Percentiles rank a stretch among this genome's conserved stretches.
Evolutionary conservation across 2,113 vertebrate genomes (phyloP).

Genomic region (Vulpes vulpes): DNA sequence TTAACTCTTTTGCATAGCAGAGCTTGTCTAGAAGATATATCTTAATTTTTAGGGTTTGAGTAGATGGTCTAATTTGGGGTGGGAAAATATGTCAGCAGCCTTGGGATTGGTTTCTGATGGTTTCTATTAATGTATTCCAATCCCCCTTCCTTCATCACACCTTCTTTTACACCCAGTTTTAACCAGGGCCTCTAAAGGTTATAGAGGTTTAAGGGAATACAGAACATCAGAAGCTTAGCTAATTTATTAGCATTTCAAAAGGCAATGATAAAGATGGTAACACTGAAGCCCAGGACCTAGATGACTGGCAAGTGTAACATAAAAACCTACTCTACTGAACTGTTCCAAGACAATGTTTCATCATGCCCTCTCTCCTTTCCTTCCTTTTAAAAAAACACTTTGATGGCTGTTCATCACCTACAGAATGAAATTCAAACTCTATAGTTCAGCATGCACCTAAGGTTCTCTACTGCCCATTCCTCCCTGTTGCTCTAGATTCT

Average conservation of each 20-base stretch:
- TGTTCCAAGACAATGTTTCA: neutral
- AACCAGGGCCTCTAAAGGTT: neutral
- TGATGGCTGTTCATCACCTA: neutral
- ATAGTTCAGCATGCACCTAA: neutral
- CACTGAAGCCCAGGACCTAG: neutral
- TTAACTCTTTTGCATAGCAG: neutral
- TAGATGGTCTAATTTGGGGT: neutral
- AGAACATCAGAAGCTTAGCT: neutral
- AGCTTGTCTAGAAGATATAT: constrained; percentile 23
- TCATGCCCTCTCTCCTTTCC: neutral
- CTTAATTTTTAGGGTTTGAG: neutral
- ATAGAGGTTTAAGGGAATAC: neutral
- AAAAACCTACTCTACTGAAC: neutral
- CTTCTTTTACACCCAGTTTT: constrained; percentile 13
- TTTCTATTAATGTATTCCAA: constrained; percentile 17
- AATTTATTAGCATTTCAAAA: neutral
- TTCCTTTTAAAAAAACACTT: neutral
- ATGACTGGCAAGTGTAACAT: neutral
- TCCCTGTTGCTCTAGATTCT: neutral
- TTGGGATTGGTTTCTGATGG: neutral
- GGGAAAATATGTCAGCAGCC: neutral
- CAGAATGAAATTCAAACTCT: neutral
- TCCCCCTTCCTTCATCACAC: neutral
- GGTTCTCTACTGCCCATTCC: neutral
- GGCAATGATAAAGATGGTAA: neutral